Conservation (phyloP, 2,888 invertebrate genomes). For the Augochlorella aurata region DNA sequence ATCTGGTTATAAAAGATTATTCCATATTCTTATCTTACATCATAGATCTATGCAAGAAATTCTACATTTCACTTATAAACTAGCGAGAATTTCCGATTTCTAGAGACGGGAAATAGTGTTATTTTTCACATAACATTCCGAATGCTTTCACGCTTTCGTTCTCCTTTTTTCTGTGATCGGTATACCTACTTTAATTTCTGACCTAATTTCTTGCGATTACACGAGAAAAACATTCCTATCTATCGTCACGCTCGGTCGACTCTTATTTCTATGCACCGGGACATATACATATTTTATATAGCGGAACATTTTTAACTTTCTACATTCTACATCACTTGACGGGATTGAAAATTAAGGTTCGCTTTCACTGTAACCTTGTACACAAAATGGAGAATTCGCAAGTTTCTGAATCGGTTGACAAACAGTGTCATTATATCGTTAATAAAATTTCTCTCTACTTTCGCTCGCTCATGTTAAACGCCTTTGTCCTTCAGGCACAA, state of each 20-base stretch:
- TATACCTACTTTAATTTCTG: background rate
- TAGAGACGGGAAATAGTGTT: background rate
- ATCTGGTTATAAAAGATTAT: background rate
- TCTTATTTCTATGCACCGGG: background rate
- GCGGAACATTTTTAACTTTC: constrained; percentile 27
- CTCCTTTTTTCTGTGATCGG: background rate
- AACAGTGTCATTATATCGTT: constrained; percentile 17
- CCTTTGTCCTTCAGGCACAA: background rate
- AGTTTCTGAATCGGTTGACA: constrained; percentile 23
- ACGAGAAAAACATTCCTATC: background rate
- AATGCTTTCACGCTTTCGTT: constrained; percentile 1
- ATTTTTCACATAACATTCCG: background rate
- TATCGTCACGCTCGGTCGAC: background rate
- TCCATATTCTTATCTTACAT: background rate
- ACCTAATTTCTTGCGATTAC: constrained; percentile 21
- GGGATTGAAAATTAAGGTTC: constrained; percentile 3
- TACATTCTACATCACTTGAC: constrained; percentile 29
- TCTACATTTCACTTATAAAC: constrained; percentile 10
- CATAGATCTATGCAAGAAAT: background rate
- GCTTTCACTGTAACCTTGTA: constrained; percentile 32
- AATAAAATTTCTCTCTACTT: constrained; percentile 51
- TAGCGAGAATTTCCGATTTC: background rate
- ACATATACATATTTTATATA: background rate
- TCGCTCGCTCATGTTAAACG: constrained; percentile 23
- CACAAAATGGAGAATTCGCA: background rate